Evolutionary conservation across 1,140 invertebrate genomes (phyloP).

Genomic region (Macrotrachela quadricornifera): DNA sequence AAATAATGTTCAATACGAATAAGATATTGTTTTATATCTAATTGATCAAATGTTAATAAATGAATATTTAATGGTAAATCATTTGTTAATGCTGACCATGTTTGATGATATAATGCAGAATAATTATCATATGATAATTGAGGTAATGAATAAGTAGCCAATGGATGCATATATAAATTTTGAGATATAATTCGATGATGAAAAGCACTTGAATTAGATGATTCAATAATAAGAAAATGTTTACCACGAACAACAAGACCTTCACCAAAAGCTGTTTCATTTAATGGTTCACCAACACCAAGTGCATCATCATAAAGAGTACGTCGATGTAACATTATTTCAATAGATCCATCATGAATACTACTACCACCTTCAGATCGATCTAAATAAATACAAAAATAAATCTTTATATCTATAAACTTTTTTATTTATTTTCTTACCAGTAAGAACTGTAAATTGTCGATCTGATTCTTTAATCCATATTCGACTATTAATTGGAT

Average conservation of each 20-base stretch:
- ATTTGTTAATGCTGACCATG: constrained; percentile 20
- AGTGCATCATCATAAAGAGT: constrained; percentile 67
- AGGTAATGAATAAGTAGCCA: constrained; percentile 21
- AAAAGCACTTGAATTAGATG: constrained; percentile 20
- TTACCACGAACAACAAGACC: constrained; percentile 61
- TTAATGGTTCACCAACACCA: constrained; percentile 71
- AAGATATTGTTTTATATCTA: constrained; percentile 36
- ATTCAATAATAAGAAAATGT: constrained; percentile 21
- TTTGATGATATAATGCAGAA: neutral
- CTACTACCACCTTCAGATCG: too few relatives aligned
- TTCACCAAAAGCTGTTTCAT: constrained; percentile 48
- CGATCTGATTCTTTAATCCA: constrained; percentile 18
- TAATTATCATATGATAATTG: neutral
- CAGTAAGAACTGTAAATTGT: constrained; percentile 46
- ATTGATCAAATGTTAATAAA: constrained; percentile 65
- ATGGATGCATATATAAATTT: constrained; percentile 28
- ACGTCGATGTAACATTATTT: constrained; percentile 46
- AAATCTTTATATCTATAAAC: constrained; percentile 18
- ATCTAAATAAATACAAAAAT: too few relatives aligned
- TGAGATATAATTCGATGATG: constrained; percentile 30
- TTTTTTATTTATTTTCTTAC: constrained; percentile 44
- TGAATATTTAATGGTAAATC: constrained; percentile 54
- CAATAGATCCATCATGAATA: too few relatives aligned
- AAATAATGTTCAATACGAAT: constrained; percentile 61
- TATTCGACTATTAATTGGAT: constrained; percentile 67